Evolutionary conservation across 2,888 invertebrate genomes (phyloP).

Genomic region (Meghimatium bilineatum): DNA sequence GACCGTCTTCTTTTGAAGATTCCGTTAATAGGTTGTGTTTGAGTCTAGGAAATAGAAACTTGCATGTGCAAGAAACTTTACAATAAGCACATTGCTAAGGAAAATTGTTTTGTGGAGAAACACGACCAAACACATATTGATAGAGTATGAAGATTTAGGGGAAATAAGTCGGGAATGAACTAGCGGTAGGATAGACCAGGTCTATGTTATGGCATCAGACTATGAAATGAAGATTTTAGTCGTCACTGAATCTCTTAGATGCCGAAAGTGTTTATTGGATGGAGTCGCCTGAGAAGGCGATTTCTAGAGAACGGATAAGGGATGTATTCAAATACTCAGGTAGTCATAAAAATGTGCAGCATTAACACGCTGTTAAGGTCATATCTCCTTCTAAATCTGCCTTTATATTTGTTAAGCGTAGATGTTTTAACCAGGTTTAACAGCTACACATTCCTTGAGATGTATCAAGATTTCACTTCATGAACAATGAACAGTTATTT

Average conservation of each 20-base stretch:
- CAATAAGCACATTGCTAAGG: neutral
- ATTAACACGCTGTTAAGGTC: neutral
- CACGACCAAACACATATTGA: neutral
- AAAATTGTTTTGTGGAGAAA: neutral
- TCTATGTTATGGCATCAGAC: neutral
- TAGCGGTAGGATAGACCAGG: neutral
- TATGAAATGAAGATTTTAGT: too few species aligned
- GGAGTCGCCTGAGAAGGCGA: neutral
- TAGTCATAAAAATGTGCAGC: neutral
- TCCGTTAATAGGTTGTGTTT: constrained; percentile 21
- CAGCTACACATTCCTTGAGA: too few species aligned
- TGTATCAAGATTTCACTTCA: too few species aligned
- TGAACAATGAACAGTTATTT: too few species aligned
- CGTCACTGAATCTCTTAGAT: neutral
- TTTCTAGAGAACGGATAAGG: neutral
- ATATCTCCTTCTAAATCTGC: too few species aligned
- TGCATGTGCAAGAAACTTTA: neutral
- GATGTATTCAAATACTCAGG: neutral
- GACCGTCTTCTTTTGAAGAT: constrained; percentile 13
- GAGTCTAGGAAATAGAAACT: neutral
- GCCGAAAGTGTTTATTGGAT: neutral
- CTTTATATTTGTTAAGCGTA: too few species aligned
- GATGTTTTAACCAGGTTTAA: too few species aligned
- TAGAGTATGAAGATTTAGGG: neutral
- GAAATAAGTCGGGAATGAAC: too few species aligned